Percentiles rank a stretch among this genome's conserved stretches.
These are phyloP conservation scores for Poeciliopsis occidentalis DNA, from an alignment of 2,113 vertebrate species.

Conservation along the genomic window DNA sequence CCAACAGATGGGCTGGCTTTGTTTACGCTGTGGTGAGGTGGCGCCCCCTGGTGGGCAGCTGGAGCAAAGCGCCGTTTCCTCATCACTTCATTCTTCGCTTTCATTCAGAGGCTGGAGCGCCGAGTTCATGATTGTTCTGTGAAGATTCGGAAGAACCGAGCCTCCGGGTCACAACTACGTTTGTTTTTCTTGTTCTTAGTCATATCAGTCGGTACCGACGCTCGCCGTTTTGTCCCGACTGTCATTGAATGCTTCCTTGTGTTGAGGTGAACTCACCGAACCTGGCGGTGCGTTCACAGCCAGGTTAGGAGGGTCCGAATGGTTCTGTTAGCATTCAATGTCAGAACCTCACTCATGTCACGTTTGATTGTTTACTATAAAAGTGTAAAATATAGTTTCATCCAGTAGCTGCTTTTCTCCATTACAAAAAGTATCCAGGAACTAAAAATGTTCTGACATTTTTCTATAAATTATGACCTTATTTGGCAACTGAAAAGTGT, in stretches of 20 bases:
- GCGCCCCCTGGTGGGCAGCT: constrained; percentile 39
- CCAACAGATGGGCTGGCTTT: constrained; percentile 9
- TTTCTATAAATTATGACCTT: too few relatives aligned
- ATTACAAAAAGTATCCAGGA: neutral
- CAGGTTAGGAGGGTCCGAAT: neutral
- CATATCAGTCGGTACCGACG: neutral
- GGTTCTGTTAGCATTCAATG: neutral
- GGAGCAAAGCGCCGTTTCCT: constrained; percentile 23
- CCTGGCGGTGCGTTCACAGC: neutral
- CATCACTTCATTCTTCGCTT: constrained; percentile 55
- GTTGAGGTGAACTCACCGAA: neutral
- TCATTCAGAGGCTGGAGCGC: constrained; percentile 17
- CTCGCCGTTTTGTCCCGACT: neutral
- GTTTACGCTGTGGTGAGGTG: constrained; percentile 2
- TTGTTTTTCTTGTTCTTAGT: constrained; percentile 24
- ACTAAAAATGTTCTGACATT: neutral
- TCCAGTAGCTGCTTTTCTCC: neutral
- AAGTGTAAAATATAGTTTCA: neutral
- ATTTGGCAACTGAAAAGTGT: too few relatives aligned
- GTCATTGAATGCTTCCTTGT: neutral
- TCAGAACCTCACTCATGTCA: neutral
- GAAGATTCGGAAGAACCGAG: constrained; percentile 50
- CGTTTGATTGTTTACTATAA: neutral
- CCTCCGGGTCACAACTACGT: constrained; percentile 37
- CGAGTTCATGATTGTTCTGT: constrained; percentile 9